A percentile compares a stretch with the other conserved stretches of the same genome.
phyloP scores from a whole-genome alignment of 2,113 vertebrate genomes.

The Piliocolobus tephrosceles region DNA sequence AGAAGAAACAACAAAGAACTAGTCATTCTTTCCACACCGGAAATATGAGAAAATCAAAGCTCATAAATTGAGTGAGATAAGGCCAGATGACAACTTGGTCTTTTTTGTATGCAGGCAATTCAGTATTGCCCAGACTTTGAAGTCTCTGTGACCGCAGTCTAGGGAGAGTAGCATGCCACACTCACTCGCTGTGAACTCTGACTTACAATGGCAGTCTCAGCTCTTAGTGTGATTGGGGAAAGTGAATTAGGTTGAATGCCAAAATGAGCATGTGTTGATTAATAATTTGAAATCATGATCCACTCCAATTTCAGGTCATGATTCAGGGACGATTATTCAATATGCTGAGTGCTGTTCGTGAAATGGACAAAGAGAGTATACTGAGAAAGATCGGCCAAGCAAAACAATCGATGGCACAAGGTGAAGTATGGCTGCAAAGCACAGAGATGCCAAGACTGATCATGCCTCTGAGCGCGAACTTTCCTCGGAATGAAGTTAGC shows the following conservation, averaged over 20 bases:
- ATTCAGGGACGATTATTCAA: constrained; percentile 84
- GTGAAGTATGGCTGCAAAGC: constrained; percentile 55
- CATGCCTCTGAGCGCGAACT: background rate
- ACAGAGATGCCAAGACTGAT: rapidly evolving
- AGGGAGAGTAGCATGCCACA: rapidly evolving
- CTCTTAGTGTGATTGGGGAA: background rate
- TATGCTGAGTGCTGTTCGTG: constrained; percentile 83
- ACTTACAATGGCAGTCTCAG: background rate
- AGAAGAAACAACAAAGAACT: background rate
- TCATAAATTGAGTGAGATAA: background rate
- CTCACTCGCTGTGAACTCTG: background rate
- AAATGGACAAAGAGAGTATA: constrained; percentile 64
- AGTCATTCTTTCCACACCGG: background rate
- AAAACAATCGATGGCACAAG: constrained; percentile 8
- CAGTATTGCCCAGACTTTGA: background rate
- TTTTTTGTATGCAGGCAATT: background rate
- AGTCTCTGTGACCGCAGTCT: background rate
- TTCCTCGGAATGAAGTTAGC: background rate
- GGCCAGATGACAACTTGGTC: background rate
- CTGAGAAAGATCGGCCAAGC: background rate
- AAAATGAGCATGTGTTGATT: background rate
- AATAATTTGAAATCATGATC: constrained; percentile 30
- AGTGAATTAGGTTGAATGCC: background rate
- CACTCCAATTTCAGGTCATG: constrained; percentile 82
- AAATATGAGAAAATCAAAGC: background rate